phyloP scores from a whole-genome alignment of 2,888 invertebrate genomes.

The Linnaemya tessellans region DNA sequence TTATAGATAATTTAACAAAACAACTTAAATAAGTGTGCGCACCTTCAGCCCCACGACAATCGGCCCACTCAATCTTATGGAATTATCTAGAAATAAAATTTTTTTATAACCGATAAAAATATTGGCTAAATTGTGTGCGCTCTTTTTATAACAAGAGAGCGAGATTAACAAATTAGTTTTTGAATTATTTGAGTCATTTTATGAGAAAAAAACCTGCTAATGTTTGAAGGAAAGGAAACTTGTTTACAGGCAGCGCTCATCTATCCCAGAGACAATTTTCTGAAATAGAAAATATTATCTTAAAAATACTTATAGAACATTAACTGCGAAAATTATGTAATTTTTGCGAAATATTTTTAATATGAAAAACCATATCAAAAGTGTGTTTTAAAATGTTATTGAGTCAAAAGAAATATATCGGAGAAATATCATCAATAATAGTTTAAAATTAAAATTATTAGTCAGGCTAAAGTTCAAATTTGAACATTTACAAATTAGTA shows the following conservation, averaged over 20 bases:
- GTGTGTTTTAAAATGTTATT: no score
- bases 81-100: constrained; percentile 13
- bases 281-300: no score
- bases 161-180: not conserved
- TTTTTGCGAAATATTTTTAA: no score
- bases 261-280: not conserved
- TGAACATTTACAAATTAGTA: no score
- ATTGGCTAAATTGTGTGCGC: not conserved
- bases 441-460: no score
- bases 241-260: not conserved
- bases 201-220: not conserved
- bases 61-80: constrained; percentile 11
- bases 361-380: no score
- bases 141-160: not conserved
- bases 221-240: not conserved
- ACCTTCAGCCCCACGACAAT: not conserved
- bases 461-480: no score
- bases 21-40: not conserved
- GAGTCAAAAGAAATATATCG: no score
- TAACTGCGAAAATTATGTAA: no score
- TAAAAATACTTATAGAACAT: no score
- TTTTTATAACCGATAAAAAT: not conserved
- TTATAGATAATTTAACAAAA: constrained; percentile 10
- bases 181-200: not conserved
- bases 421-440: no score